Evolutionary conservation across 2,113 vertebrate genomes (phyloP).

Genomic region (Nibea coibor): DNA sequence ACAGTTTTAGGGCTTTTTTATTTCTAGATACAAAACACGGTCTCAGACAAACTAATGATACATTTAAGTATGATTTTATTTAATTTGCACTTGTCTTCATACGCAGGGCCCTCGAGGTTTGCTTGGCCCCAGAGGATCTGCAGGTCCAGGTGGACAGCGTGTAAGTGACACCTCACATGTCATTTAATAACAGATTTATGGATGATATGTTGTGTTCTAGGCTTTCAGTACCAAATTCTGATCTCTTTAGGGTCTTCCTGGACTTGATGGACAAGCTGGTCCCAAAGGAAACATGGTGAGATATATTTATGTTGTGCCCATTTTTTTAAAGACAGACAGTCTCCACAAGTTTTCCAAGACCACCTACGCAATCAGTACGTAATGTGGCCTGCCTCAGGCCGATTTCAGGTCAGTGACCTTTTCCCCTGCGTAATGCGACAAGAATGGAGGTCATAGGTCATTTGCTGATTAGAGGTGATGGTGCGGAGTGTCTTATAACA

Average conservation of each 20-base stretch:
- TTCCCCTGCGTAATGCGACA: slow-evolving; percentile 11
- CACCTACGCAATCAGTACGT: slow-evolving; percentile 28
- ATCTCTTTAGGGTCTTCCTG: slow-evolving; percentile 89
- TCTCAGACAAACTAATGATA: neutral
- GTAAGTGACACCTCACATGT: slow-evolving; percentile 83
- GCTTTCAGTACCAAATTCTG: neutral
- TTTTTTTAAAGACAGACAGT: neutral
- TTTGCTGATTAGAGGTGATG: slow-evolving; percentile 10
- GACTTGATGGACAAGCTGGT: slow-evolving; percentile 92
- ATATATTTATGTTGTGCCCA: slow-evolving; percentile 33
- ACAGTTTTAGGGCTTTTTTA: neutral
- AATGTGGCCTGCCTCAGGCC: slow-evolving; percentile 12
- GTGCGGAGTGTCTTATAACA: neutral
- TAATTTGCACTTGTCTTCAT: slow-evolving; percentile 15
- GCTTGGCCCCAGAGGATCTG: slow-evolving; percentile 92
- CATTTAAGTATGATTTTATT: neutral
- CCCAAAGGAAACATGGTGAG: slow-evolving; percentile 98
- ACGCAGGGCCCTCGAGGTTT: slow-evolving; percentile 93
- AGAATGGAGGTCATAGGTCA: slow-evolving; percentile 27
- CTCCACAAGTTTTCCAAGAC: neutral
- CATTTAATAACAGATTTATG: neutral
- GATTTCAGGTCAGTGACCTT: slow-evolving; percentile 30
- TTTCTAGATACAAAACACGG: neutral
- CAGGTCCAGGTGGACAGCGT: slow-evolving; percentile 91
- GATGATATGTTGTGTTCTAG: slow-evolving; percentile 12